Evolutionary conservation across 1,140 invertebrate species (phyloP).

Genomic region (Hesperophylax magnus): DNA sequence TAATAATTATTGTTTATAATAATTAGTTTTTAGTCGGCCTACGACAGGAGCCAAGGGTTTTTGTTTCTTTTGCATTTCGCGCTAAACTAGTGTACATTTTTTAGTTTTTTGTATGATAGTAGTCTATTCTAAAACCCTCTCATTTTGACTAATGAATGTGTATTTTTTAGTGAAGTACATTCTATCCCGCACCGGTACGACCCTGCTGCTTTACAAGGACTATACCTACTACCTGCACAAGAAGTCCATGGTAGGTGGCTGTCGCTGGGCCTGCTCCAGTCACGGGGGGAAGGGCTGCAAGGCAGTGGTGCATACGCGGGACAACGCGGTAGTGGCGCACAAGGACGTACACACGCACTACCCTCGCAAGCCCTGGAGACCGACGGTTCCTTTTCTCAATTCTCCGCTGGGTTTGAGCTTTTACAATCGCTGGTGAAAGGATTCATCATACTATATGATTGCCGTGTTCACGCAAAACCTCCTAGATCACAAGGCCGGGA

Average conservation of each 20-base stretch:
- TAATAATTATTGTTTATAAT: no score
- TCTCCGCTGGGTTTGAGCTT: conserved; percentile 16
- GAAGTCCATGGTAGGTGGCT: conserved; percentile 30
- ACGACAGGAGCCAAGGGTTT: no score
- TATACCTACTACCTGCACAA: conserved; percentile 47
- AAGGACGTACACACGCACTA: conserved; percentile 26
- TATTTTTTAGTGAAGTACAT: conserved; percentile 33
- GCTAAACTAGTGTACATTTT: no score
- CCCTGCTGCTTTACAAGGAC: conserved; percentile 30
- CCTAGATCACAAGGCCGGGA: no score
- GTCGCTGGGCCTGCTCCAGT: conserved; percentile 42
- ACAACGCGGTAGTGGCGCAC: conserved; percentile 6
- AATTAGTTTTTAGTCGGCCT: no score
- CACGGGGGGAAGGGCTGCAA: conserved; percentile 40
- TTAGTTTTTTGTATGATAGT: no score
- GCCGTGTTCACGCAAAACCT: no score
- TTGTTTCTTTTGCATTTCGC: no score
- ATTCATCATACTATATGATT: no score
- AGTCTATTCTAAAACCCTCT: no score
- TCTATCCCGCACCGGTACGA: conserved; percentile 36
- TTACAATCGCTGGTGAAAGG: conserved; percentile 23
- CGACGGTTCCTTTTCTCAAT: conserved; percentile 12
- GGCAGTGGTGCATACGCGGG: conserved; percentile 37
- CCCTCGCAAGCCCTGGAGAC: conserved; percentile 17
- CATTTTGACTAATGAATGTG: no score